Evolutionary conservation across 2,888 invertebrate species (phyloP), one percentile per base, ranked within the genome.

Genomic region (Galeruca laticollis): DNA sequence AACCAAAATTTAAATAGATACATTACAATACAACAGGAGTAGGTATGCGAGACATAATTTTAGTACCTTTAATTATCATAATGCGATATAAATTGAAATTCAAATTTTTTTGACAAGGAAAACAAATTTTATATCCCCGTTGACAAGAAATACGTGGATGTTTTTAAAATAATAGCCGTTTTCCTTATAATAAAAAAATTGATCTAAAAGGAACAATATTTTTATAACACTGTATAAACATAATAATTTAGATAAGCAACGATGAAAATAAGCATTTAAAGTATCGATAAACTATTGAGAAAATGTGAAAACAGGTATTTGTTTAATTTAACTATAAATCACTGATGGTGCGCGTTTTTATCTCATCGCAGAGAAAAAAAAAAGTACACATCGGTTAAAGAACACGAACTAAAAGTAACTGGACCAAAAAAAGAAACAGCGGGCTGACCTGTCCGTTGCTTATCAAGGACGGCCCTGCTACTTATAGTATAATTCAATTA

Each of bases 401-500:
- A 40, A 13, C 64, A 31, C 40, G n/a, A 18, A 26, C 49, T 60
- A 57, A 49, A 56, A 61, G 43, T 57, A 43, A 73, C 72, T 72
- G 72, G 68, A 73, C 71, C 69, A 68, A 73, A 74, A 74, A 68
- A 71, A 72, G 71, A 72, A 71, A 59, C 72, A 15, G 59, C 49
- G 47, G 60, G 57, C 57, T 69, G 61, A 70, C 69, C 67, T 70
- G 60, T 73, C 73, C 73, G 64, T 61, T 60, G 59, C 65, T 60
- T 56, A 76, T 74, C 76, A 76, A 76, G 76, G 76, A 67, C 74
- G 74, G 70, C 68, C 71, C 74, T 71, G 73, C 61, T 73, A 64
- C 72, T 73, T 74, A 74, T 71, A 74, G 71, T 64, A 71, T 71
- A 70, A 73, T 73, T 69, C 73, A 61, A 74, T 73, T 73, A 69